Evolutionary conservation across 2,888 invertebrate genomes (phyloP), one percentile per base, ranked within the genome.

Genomic region (Erannis defoliaria): DNA sequence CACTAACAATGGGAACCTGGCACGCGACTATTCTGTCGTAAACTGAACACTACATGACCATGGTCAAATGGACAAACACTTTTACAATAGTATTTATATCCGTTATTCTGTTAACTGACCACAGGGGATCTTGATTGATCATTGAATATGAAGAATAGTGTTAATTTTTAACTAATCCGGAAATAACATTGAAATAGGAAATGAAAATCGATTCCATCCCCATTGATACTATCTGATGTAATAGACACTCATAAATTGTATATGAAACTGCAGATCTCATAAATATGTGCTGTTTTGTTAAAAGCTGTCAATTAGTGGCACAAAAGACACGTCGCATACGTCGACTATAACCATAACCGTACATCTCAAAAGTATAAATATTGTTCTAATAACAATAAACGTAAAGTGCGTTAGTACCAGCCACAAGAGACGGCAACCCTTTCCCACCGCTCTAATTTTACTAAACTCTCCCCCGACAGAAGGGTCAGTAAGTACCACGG

Each of bases 371-470:
- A 77, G 85, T 86, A 91, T 90, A 91, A 92, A 93, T 92, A 92
- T 93, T 93, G 86, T 88, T 87, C 91, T 90, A 91, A 89, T 91
- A 90, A 92, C 90, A 90, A 93, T 93, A 90, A 91, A 88, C 82
- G 85, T 90, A 85, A 89, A 89, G 85, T 82, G 84, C 83, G 80
- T 89, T 88, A 88, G 84, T 82, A 84, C 82, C 79, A 80, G 79
- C 72, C 73, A 69, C 70, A 70, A 66, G 67, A 50, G 56, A 40
- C 74, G 70, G 68, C 76, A 91, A 90, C 92, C 92, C 90, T 90
- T 93, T 92, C 93, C 91, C 93, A 93, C 89, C 89, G 86, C 89
- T 93, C 92, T 92, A 90, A 88, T 90, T 92, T 92, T 90, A 91
- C 92, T 90, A 91, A 91, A 90, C 90, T 85, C 83, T 83, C 81